These are phyloP conservation scores for Daktulosphaira vitifoliae DNA, from an alignment of 1,140 invertebrate genomes.

Conservation along the genomic window DNA sequence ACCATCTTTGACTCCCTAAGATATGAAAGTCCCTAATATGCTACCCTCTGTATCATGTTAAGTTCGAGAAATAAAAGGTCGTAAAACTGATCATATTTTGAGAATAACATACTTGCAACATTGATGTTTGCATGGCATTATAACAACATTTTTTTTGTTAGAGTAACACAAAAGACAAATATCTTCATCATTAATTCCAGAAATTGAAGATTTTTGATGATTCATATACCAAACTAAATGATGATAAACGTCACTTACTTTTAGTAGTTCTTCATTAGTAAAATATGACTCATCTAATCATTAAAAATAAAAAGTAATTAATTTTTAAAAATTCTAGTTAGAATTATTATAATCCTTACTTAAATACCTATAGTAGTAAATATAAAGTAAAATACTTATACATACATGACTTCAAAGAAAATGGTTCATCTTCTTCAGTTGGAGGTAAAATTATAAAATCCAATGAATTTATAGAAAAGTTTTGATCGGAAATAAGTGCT, in stretches of 20 bases:
- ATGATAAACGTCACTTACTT: neutral
- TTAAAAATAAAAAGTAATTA: neutral
- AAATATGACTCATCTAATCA: slow-evolving; percentile 5
- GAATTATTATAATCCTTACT: no score
- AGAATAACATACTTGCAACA: slow-evolving; percentile 19
- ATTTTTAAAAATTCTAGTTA: neutral
- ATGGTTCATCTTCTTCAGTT: neutral
- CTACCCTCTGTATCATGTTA: no score
- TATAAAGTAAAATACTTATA: neutral
- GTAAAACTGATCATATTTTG: no score
- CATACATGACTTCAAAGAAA: slow-evolving; percentile 16
- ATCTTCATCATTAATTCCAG: slow-evolving; percentile 9
- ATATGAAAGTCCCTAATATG: no score
- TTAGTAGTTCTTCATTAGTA: neutral
- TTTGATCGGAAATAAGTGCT: slow-evolving; percentile 13
- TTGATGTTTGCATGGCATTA: slow-evolving; percentile 11
- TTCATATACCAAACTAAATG: slow-evolving; percentile 12
- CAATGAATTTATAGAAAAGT: slow-evolving; percentile 1
- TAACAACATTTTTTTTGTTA: neutral
- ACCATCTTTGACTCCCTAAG: no score
- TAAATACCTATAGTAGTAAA: no score
- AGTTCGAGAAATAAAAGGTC: no score
- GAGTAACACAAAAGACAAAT: slow-evolving; percentile 23
- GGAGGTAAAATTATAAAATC: slow-evolving; percentile 7
- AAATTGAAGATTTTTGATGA: neutral